Evolutionary conservation across 1,140 invertebrate species (phyloP), one percentile per base, ranked within the genome.

Genomic region (Ectropis grisescens): DNA sequence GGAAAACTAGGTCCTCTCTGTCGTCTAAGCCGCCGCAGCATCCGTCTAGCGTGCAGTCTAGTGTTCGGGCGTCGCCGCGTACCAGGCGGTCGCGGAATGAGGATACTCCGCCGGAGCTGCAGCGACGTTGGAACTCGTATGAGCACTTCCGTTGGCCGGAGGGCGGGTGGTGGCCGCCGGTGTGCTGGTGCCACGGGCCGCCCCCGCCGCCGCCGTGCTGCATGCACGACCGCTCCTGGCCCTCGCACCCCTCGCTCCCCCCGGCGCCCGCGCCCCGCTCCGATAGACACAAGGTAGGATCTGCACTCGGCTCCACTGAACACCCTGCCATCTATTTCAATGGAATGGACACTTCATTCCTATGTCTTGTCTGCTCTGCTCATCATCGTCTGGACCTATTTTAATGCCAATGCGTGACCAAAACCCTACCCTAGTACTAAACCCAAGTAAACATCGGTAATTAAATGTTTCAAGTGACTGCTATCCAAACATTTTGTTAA

Each of bases 161-260:
- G 41, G 65, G 65, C 0, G 86, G 87, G 4, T 87, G 89, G 54
- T 89, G 93, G 54, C 82, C 96, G 37, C 72, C 71, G 2, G 72
- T 79, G 68, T 79, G 71, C 31, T 78, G 70, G 74, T 79, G 72
- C 30, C 76, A 82, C 32, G 71, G 65, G 1, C 76, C 71, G 2
- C 71, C 71, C 1, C 48, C 57, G 13, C 72, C 66, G 1, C 72
- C 72, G 33, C 68, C 71, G 10, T 76, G 71, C 31, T 81, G 48
- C 33, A 72, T 75, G 74, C 72, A 79, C 37, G 72, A 78, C 11
- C 62, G 64, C 25, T 33, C 54, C 19, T 79, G 71, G 76, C 71
- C 74, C 11, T 75, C 71, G 23, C 72, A 81, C 39, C 71, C 74
- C 13, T 71, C 71, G 29, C 53, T 78, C 11, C 60, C 58, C 15